These are phyloP conservation scores for Pomacea canaliculata DNA, from an alignment of 2,888 invertebrate species.

Conservation along the genomic window DNA sequence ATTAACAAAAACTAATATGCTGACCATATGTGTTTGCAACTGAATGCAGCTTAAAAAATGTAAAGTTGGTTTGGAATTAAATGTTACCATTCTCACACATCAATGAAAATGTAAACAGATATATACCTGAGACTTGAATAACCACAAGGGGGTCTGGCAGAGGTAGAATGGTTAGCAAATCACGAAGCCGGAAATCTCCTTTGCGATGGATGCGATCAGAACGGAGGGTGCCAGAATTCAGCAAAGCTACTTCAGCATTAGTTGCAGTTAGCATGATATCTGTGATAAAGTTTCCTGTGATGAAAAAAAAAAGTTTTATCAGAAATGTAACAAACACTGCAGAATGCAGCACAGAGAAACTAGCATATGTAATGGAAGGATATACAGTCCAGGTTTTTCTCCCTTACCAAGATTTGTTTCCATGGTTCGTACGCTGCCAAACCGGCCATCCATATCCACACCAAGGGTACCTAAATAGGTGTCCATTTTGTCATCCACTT, in stretches of 20 bases:
- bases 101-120: not conserved
- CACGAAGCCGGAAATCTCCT: slow-evolving; percentile 87
- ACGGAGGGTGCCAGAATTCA: slow-evolving; percentile 89
- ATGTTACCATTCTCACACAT: no score
- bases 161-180: slow-evolving; percentile 85
- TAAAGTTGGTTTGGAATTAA: no score
- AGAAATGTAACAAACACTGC: no score
- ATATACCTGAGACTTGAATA: slow-evolving; percentile 78
- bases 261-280: slow-evolving; percentile 80
- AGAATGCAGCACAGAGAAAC: not conserved
- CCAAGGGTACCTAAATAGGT: slow-evolving; percentile 85
- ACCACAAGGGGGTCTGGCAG: slow-evolving; percentile 88
- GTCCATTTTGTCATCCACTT: slow-evolving; percentile 78
- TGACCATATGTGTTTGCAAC: no score
- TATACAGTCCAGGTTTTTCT: not conserved
- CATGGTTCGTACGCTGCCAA: slow-evolving; percentile 81
- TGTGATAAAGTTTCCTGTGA: slow-evolving; percentile 73
- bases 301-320: slow-evolving; percentile 12
- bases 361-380: not conserved
- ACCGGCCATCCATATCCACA: slow-evolving; percentile 89
- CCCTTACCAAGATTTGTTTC: slow-evolving; percentile 87
- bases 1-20: no score
- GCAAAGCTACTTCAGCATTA: slow-evolving; percentile 85
- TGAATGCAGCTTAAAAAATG: no score
- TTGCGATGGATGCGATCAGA: slow-evolving; percentile 84